These are phyloP conservation scores for Zaprionus camerounensis DNA, from an alignment of 1,140 invertebrate genomes.

Conservation along the genomic window DNA sequence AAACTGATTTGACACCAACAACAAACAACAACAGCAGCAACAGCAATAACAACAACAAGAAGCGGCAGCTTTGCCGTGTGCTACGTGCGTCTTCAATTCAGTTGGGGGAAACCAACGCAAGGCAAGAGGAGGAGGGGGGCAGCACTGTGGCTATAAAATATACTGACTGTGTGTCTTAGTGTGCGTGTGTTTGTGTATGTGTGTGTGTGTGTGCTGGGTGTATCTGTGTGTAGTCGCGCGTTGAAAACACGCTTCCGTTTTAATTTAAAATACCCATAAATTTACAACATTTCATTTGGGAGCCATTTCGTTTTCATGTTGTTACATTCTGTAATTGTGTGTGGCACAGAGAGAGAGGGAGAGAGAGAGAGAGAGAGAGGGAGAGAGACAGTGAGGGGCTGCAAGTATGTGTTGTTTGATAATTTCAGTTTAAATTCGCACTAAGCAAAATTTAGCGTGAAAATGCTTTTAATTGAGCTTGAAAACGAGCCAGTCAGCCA, in stretches of 20 bases:
- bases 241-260: conserved; percentile 84
- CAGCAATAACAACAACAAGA: conserved; percentile 24
- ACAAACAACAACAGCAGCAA: conserved; percentile 35
- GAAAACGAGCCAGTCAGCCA: conserved; percentile 67
- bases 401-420: conserved; percentile 27
- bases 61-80: conserved; percentile 58
- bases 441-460: conserved; percentile 71
- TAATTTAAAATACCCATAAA: conserved; percentile 84
- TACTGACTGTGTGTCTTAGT: conserved; percentile 69
- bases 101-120: conserved; percentile 19
- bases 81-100: conserved; percentile 73
- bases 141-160: conserved; percentile 74
- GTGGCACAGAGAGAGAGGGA: conserved; percentile 14
- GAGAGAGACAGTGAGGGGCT: neutral
- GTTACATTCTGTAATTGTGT: conserved; percentile 82
- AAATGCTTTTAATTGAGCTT: conserved; percentile 78
- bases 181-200: conserved; percentile 2
- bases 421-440: conserved; percentile 67
- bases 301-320: conserved; percentile 83
- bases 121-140: conserved; percentile 9
- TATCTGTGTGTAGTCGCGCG: conserved; percentile 53
- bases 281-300: conserved; percentile 84
- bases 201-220: conserved; percentile 1
- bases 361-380: neutral
- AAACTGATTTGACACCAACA: conserved; percentile 76